phyloP scores from a whole-genome alignment of 2,113 vertebrate genomes.

The Electrona antarctica region DNA sequence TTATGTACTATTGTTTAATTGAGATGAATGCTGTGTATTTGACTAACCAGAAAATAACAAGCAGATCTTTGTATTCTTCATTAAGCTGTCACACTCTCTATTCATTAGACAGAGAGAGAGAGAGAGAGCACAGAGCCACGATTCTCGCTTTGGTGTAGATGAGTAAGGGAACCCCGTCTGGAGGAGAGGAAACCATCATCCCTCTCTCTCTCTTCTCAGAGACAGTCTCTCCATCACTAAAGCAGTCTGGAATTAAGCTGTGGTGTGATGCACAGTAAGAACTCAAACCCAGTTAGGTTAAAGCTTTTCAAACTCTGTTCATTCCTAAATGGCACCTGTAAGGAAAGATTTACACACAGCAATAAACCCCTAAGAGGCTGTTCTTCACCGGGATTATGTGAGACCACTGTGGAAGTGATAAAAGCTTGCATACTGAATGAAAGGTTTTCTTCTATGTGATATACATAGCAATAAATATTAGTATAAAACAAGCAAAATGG shows the following conservation, averaged over 20 bases:
- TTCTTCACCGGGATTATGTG: no score
- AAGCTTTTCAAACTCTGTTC: conserved; percentile 21
- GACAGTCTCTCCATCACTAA: conserved; percentile 32
- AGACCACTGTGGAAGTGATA: no score
- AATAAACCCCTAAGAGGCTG: no score
- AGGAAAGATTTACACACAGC: not conserved
- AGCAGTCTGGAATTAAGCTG: conserved; percentile 23
- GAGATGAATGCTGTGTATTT: not conserved
- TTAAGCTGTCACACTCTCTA: not conserved
- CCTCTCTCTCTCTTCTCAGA: conserved; percentile 16
- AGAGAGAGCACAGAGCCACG: conserved; percentile 5
- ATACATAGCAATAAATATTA: no score
- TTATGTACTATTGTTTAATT: not conserved
- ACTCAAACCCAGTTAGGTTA: not conserved
- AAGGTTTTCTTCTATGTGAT: not conserved
- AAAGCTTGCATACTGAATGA: not conserved
- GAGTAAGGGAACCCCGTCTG: conserved; percentile 58
- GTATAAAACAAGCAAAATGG: no score
- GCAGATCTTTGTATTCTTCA: not conserved
- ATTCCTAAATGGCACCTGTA: not conserved
- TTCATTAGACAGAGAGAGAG: no score
- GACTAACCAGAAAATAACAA: not conserved
- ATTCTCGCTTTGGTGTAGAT: conserved; percentile 32
- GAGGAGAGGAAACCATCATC: conserved; percentile 43
- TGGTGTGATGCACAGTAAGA: conserved; percentile 2